Evolutionary conservation across 2,888 invertebrate species (phyloP), one percentile per base, ranked within the genome.

Genomic region (Mesorhabditis belari): DNA sequence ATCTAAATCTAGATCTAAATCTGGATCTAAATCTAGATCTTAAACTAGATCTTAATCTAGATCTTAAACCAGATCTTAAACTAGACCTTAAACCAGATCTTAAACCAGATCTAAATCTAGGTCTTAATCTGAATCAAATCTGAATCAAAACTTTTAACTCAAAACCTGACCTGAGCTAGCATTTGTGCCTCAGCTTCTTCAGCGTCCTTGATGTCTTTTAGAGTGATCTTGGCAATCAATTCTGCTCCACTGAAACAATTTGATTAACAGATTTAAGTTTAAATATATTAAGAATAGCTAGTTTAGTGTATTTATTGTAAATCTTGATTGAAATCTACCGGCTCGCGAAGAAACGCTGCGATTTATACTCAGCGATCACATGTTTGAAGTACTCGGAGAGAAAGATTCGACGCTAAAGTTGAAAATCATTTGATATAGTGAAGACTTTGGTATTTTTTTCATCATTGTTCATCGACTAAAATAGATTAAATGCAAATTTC

Each of bases 351-450:
- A 91, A 88, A 27, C 91, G 89, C 81, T 92, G 92, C 0, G 95
- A 93, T 83, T 91, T 90, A 28, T 92, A 89, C 81, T 95, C 95
- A 79, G 90, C 89, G 17, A 95, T 89, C 66, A 96, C 89, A 82
- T 95, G 91, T 80, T 91, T 90, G 85, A 96, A 98, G 83, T 95
- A 94, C 82, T 91, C 90, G 75, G 92, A 92, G 77, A 89, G 88
- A 84, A 94, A 95, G 58, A 96, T 86, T 69, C 95, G 86, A 73
- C 90, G 5, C 5, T 9, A 50, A n/a, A n/a, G n/a, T n/a, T n/a
- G n/a, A n/a, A 50, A 19, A 17, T 9, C 17, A 35, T 35, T 35
- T 17, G 17, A 9, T 35, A 12, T 35, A 12, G 35, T 12, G 17
- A 35, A 12, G 35, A 35, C 9, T 35, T 17, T 19, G 6, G n/a